A percentile compares a stretch with the other conserved stretches of the same genome.
Evolutionary conservation across 2,888 invertebrate genomes (phyloP).

Genomic region (Mesopsocus fuscifrons): DNA sequence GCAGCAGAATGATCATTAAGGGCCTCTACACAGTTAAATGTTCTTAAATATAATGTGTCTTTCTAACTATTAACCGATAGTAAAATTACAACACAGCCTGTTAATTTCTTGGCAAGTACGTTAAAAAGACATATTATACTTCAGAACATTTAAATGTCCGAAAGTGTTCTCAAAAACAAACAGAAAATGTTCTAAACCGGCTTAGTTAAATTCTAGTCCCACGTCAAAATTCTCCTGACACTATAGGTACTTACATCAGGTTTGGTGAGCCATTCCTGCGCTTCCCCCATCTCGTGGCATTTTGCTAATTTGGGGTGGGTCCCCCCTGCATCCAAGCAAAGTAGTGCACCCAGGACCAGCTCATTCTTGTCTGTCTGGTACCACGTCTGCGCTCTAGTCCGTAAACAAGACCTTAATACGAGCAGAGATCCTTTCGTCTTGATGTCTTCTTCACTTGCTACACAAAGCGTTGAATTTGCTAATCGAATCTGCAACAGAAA

Average conservation of each 20-base stretch:
- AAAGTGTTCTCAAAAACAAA: too few species aligned
- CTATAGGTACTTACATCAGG: conserved; percentile 47
- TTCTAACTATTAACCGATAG: too few species aligned
- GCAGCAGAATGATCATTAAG: too few species aligned
- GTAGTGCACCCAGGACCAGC: conserved; percentile 58
- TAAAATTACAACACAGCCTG: too few species aligned
- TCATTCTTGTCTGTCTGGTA: conserved; percentile 68
- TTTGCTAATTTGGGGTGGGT: conserved; percentile 55
- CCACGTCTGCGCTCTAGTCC: conserved; percentile 41
- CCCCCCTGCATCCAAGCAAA: conserved; percentile 65
- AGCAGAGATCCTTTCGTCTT: conserved; percentile 60
- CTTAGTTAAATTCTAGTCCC: too few species aligned
- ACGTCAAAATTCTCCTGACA: too few species aligned
- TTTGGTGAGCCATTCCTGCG: conserved; percentile 82
- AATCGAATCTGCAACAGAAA: conserved; percentile 40
- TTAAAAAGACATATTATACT: too few species aligned
- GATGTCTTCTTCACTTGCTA: conserved; percentile 56
- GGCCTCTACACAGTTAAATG: too few species aligned
- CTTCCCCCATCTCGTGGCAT: conserved; percentile 80
- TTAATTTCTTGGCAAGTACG: too few species aligned
- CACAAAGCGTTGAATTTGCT: conserved; percentile 50
- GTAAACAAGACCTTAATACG: conserved; percentile 45
- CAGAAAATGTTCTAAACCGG: too few species aligned
- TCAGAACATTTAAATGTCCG: too few species aligned
- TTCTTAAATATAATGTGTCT: too few species aligned